Base-by-base conservation (phyloP, 2,113 vertebrate genomes). In the Salvelinus namaycush region DNA sequence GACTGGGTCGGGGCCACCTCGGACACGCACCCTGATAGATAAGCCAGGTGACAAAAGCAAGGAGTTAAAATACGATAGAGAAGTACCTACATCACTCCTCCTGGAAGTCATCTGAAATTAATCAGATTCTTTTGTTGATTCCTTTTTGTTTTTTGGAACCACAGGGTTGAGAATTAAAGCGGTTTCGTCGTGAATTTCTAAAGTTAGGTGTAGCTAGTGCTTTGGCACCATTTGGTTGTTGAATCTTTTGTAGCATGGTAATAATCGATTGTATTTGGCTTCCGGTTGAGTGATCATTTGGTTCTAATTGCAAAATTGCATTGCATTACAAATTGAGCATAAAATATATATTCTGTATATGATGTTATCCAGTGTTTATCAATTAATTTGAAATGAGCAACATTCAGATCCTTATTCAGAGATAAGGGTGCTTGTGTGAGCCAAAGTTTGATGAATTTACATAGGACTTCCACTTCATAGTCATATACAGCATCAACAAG, bases 1-100 rank as follows among this genome's bases (percentile, higher is more conserved):
- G 93, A 93, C 94, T 94, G 93, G 94, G 88, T 90, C 78, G 34
- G 79, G 70, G 74, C 91, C 95, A 94, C 93, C 93, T 94, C 93
- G 27, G 26, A 14, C 93, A 93, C 93, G 39, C 39, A 92, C 93
- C 94, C 95, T 95, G 95, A 95, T 95, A 95, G 95, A 29, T 95
- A 95, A 79, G 94, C 94, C 94, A 95, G 93, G 94, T 95, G 86
- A 93, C 90, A 95, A 96, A 95, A 95, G 94, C 93, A 96, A 94
- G 92, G 91, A 92, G 91, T 95, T 94, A 96, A 94, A 94, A 94
- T 87, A 94, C 87, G 93, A 91, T 94, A 92, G 90, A 91, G 88
- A 92, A 72, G 62, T 68, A 73, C 75, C 68, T 57, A 73, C 79
- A 76, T 73, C 44, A 48, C 65, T 72, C 39, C 39, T 68, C 49